These are phyloP conservation scores for Notospermus geniculatus DNA, from an alignment of 1,140 invertebrate species.

Conservation along the genomic window DNA sequence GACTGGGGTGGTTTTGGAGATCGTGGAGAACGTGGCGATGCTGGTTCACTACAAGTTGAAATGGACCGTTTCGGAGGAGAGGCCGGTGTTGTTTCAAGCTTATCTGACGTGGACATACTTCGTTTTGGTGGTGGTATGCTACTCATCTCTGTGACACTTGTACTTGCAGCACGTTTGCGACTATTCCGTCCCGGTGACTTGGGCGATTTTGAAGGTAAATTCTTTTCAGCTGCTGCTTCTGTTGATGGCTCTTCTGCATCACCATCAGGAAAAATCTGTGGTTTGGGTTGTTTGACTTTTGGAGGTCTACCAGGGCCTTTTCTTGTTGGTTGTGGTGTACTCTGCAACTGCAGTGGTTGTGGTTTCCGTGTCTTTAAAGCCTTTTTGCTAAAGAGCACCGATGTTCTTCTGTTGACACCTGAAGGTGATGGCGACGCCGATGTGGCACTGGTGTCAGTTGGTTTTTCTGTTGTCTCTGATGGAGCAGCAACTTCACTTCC, in stretches of 20 bases:
- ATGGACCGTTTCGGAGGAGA: neutral
- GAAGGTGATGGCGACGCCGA: slow-evolving; percentile 33
- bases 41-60: neutral
- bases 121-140: no score
- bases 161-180: no score
- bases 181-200: no score
- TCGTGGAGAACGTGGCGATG: neutral
- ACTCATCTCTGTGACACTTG: no score
- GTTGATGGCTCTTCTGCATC: neutral
- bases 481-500: slow-evolving; percentile 15
- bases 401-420: slow-evolving; percentile 77
- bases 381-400: slow-evolving; percentile 81
- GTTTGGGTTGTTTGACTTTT: slow-evolving; percentile 18
- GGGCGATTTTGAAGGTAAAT: no score
- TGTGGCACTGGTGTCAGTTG: slow-evolving; percentile 24
- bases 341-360: neutral
- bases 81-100: neutral
- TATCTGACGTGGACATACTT: no score
- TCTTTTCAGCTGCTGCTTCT: neutral
- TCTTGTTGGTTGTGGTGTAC: slow-evolving; percentile 13
- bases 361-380: slow-evolving; percentile 34
- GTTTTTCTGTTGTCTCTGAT: neutral
- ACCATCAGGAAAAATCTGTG: no score
- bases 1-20: neutral
- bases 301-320: slow-evolving; percentile 35